Evolutionary conservation across 2,888 invertebrate genomes (phyloP), one percentile per base, ranked within the genome.

Genomic region (Carpatolechia fugitivella): DNA sequence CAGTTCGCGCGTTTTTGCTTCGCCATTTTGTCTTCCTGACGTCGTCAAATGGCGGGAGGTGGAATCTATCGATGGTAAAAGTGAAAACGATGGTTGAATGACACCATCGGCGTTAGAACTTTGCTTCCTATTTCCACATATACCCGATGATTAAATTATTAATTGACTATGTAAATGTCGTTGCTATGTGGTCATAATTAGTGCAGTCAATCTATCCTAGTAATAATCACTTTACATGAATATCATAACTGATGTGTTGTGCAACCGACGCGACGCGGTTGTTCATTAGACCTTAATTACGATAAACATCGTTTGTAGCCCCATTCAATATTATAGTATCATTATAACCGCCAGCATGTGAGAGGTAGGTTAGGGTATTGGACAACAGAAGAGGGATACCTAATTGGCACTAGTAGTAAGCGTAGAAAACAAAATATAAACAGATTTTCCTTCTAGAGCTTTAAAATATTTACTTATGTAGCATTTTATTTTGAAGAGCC

Each of bases 21-120:
- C 75, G 78, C 80, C 80, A 80, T 82, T 78, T 82, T 79, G 79
- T 78, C 61, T 77, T 77, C 72, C 74, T 74, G 67, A 57, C 63
- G 68, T 62, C 68, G 65, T 68, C 66, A 69, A 68, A 44, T 44
- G 44, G 29, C 44, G 44, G 29, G 11, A 20, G 4, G 18, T 20
- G 16, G 62, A 60, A 68, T 66, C 68, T 72, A 81, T 81, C 80
- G 77, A 78, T 80, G 72, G 78, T 73, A 84, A 85, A 85, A 86
- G 86, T 86, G 85, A 86, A 85, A 87, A 75, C 74, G 66, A 67
- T 72, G 66, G 73, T 73, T 76, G 71, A 76, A 74, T 68, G 76
- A 76, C 75, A 74, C 61, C 13, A 36, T 49, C n/a, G 24, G 24
- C 6, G 18, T 13, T 31, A 10, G 16, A 31, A 30, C 10, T 30